These are phyloP conservation scores for Lomographa bimaculata DNA, from an alignment of 2,888 invertebrate species.

Conservation along the genomic window DNA sequence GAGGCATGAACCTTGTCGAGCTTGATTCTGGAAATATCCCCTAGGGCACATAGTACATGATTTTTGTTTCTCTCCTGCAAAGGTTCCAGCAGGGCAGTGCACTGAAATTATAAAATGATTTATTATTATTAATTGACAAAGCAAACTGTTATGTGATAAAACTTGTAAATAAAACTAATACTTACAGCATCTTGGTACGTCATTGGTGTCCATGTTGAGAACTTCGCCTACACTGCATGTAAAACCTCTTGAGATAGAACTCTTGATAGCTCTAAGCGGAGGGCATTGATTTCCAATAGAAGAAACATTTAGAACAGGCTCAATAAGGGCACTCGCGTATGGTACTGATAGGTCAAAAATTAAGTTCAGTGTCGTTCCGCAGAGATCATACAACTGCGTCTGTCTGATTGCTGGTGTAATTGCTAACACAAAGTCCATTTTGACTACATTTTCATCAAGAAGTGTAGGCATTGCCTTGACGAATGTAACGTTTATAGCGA, in stretches of 20 bases:
- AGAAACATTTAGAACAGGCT: slow-evolving; percentile 93
- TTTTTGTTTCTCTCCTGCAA: slow-evolving; percentile 94
- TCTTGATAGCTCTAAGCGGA: slow-evolving; percentile 92
- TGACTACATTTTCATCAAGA: slow-evolving; percentile 93
- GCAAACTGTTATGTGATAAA: no score
- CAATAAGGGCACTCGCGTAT: slow-evolving; percentile 94
- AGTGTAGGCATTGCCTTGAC: slow-evolving; percentile 91
- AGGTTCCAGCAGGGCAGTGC: slow-evolving; percentile 98
- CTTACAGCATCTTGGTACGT: slow-evolving; percentile 96
- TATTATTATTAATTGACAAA: no score
- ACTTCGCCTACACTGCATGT: slow-evolving; percentile 97
- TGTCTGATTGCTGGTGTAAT: slow-evolving; percentile 94
- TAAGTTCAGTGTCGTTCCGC: slow-evolving; percentile 95
- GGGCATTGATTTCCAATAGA: slow-evolving; percentile 97
- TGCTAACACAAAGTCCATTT: slow-evolving; percentile 94
- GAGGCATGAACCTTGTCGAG: slow-evolving; percentile 94
- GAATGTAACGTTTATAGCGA: slow-evolving; percentile 96
- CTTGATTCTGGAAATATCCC: slow-evolving; percentile 97
- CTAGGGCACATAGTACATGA: slow-evolving; percentile 95
- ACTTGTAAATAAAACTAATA: slow-evolving; percentile 37
- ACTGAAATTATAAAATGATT: slow-evolving; percentile 85
- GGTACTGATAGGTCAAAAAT: slow-evolving; percentile 98
- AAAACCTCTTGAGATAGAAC: slow-evolving; percentile 93
- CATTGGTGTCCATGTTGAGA: slow-evolving; percentile 95
- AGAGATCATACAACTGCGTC: slow-evolving; percentile 96